A percentile compares a stretch with the other conserved stretches of the same genome.
phyloP scores from a whole-genome alignment of 2,797 vertebrate genomes.

The Merluccius polli region DNA sequence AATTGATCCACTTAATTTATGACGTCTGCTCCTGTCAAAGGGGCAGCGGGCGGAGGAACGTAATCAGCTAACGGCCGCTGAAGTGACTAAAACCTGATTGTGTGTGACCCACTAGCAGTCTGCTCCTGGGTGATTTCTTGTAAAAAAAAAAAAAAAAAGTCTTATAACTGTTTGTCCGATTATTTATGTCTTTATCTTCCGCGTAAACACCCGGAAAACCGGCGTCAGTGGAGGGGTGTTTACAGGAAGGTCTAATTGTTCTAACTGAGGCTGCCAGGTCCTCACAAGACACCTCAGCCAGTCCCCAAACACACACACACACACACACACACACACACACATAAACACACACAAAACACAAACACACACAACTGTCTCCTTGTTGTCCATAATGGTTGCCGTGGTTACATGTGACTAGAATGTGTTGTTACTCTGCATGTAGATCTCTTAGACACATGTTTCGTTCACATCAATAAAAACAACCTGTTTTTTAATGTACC shows the following conservation, averaged over 20 bases:
- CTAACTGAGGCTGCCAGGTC: not conserved
- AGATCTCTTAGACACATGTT: conserved; percentile 71
- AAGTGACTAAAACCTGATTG: not conserved
- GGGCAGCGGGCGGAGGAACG: no score
- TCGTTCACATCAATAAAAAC: conserved; percentile 72
- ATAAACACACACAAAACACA: not conserved
- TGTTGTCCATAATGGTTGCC: conserved; percentile 48
- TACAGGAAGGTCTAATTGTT: not conserved
- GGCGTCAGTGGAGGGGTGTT: not conserved
- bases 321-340: not conserved
- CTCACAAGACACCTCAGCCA: not conserved
- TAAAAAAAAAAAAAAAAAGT: not conserved
- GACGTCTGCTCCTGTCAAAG: not conserved
- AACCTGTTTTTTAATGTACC: conserved; percentile 46
- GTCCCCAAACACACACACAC: not conserved
- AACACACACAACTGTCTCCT: conserved; percentile 48
- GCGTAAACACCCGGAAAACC: not conserved
- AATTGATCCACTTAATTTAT: not conserved
- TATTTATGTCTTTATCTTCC: not conserved
- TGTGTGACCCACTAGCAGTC: not conserved
- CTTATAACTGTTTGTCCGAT: not conserved
- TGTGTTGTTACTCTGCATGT: conserved; percentile 87
- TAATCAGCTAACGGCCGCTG: not conserved
- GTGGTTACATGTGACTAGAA: conserved; percentile 72
- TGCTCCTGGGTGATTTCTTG: not conserved